Percentiles rank a stretch among this genome's conserved stretches.
Conservation (phyloP, 2,888 invertebrate species). For the Tenodera sinensis region DNA sequence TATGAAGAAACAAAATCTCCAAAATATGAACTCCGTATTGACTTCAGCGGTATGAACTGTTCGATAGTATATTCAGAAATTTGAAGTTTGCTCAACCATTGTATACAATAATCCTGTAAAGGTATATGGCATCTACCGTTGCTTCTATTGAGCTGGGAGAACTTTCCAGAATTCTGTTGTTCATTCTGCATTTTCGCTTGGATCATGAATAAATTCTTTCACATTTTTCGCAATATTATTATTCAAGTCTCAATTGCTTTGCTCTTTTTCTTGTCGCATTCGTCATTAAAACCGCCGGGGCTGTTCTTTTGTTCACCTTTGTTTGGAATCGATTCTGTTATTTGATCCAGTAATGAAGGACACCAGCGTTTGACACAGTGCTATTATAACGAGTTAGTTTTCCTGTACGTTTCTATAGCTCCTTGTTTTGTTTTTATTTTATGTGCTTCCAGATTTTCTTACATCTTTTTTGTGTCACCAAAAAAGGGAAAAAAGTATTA, state of each 20-base stretch:
- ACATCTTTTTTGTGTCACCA: too few relatives aligned
- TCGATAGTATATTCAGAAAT: too few relatives aligned
- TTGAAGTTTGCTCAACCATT: too few relatives aligned
- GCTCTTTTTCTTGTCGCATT: background rate
- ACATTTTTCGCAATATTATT: background rate
- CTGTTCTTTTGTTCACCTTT: too few relatives aligned
- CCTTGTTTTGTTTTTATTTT: background rate
- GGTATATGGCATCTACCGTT: too few relatives aligned
- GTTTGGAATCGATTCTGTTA: background rate
- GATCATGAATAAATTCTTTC: background rate
- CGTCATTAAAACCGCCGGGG: background rate
- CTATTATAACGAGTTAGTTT: background rate
- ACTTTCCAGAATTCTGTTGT: background rate
- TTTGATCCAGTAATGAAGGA: background rate
- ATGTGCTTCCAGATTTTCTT: background rate
- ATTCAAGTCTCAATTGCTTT: background rate
- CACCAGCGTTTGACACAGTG: background rate
- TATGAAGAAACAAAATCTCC: too few relatives aligned
- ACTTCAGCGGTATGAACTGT: too few relatives aligned
- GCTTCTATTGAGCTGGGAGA: too few relatives aligned
- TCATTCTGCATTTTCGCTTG: background rate
- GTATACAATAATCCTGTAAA: too few relatives aligned
- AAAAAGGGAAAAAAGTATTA: background rate
- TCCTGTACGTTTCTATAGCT: background rate
- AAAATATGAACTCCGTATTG: too few relatives aligned